Evolutionary conservation across 2,113 vertebrate genomes (phyloP).

Genomic region (Erinaceus europaeus): DNA sequence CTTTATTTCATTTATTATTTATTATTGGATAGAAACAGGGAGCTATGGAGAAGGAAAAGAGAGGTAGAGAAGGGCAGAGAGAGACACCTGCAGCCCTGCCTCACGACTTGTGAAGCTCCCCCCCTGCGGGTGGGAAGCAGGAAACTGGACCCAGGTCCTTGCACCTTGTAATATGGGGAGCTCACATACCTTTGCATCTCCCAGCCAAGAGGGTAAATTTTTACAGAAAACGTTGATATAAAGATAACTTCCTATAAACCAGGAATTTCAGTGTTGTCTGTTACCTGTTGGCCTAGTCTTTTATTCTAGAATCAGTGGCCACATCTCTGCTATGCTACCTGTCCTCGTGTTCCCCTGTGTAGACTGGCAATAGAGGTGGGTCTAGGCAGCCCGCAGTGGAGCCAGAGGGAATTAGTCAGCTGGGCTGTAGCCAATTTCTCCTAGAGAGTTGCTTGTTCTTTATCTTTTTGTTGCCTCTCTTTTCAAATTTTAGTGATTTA

Average conservation of each 20-base stretch:
- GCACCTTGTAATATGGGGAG: too few relatives aligned
- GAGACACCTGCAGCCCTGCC: too few relatives aligned
- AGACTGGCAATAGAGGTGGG: neutral
- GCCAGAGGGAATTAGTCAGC: fast-evolving
- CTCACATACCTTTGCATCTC: too few relatives aligned
- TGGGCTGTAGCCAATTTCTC: neutral
- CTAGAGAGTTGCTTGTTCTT: neutral
- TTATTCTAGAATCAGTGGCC: neutral
- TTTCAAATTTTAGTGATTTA: too few relatives aligned
- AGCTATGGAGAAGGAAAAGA: too few relatives aligned
- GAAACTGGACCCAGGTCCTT: too few relatives aligned
- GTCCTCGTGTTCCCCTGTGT: neutral
- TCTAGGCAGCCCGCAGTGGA: fast-evolving
- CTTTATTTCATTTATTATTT: too few relatives aligned
- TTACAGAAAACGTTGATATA: neutral
- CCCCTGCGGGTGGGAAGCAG: too few relatives aligned
- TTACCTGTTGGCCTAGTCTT: neutral
- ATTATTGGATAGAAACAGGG: too few relatives aligned
- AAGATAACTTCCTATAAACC: neutral
- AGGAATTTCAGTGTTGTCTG: neutral
- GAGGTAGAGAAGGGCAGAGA: too few relatives aligned
- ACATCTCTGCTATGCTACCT: neutral
- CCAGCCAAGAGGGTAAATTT: too few relatives aligned
- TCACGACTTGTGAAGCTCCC: too few relatives aligned
- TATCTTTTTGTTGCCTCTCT: neutral